Evolutionary conservation across 2,797 vertebrate genomes (phyloP), one percentile per base, ranked within the genome.

Genomic region (Sciaenops ocellatus): DNA sequence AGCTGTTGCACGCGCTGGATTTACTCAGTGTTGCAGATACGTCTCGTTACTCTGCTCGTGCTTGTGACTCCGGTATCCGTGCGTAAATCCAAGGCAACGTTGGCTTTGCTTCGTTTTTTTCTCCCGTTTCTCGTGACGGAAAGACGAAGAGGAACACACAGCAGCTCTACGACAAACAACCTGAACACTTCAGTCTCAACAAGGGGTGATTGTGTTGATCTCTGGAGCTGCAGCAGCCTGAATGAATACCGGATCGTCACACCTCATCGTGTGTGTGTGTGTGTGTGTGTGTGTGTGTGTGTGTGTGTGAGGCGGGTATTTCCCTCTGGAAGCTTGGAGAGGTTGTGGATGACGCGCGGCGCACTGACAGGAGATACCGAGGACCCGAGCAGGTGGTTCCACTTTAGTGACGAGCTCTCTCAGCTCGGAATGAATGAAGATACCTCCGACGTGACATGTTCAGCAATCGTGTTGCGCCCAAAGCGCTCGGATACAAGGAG

Each of bases 301-400:
- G 55, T 28, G 51, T 26, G 52, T 20, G 62, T 11, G 26, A 48
- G 46, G 68, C 54, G 50, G 69, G 22, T 38, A 8, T 55, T 30
- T 66, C 18, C 42, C 44, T 10, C 54, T 4, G 52, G 69, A 60
- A 30, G 69, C 54, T 68, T 70, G 77, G 77, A 72, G 63, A 79
- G 76, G 54, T 47, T 59, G 78, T 70, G 75, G 59, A 65, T 77
- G 73, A 63, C 52, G 75, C 76, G 60, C 59, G 22, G 81, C 60
- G 74, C 72, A 8, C 76, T n/a, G 26, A 75, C 24, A 6, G 18
- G 28, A 69, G 51, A 30, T 0, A 26, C 34, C 42, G n/a, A n/a
- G 22, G 26, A 8, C 22, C 56, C 48, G 26, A 46, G 15, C 44
- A 38, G 34, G 34, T 38, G 2, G 22, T 55, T 48, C 20, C 34